Evolutionary conservation across 2,797 vertebrate species (phyloP).

Genomic region (Liasis olivaceus): DNA sequence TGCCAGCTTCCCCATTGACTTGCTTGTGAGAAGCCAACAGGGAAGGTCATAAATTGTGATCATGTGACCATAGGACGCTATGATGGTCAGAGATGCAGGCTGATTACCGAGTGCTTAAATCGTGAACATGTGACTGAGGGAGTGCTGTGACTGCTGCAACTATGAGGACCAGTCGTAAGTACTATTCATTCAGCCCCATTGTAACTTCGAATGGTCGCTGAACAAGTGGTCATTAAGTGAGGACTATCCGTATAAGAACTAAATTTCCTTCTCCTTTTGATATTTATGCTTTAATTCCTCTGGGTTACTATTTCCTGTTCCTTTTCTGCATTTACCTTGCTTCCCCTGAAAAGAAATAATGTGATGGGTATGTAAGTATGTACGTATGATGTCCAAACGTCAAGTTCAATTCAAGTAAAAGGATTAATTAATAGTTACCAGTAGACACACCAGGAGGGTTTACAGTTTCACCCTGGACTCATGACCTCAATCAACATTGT

Average conservation of each 20-base stretch:
- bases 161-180: not conserved
- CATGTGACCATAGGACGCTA: not conserved
- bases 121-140: not conserved
- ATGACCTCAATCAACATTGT: slow-evolving; percentile 35
- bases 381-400: not conserved
- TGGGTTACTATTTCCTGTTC: not conserved
- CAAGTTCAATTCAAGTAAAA: not conserved
- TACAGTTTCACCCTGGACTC: not conserved
- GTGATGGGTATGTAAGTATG: not conserved
- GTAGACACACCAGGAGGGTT: slow-evolving; percentile 14
- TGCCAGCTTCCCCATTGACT: not conserved
- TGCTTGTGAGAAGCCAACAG: not conserved
- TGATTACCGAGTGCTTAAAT: not conserved
- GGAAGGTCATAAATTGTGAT: not conserved
- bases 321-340: not conserved
- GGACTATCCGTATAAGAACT: not conserved
- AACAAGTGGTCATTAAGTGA: not conserved
- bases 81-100: not conserved
- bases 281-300: not conserved
- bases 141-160: not conserved
- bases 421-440: slow-evolving; percentile 21
- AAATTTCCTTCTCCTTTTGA: not conserved
- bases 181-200: not conserved
- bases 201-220: not conserved
- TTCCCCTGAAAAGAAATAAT: not conserved